Base-by-base conservation (phyloP, 2,797 vertebrate species). In the Cebuella pygmaea region DNA sequence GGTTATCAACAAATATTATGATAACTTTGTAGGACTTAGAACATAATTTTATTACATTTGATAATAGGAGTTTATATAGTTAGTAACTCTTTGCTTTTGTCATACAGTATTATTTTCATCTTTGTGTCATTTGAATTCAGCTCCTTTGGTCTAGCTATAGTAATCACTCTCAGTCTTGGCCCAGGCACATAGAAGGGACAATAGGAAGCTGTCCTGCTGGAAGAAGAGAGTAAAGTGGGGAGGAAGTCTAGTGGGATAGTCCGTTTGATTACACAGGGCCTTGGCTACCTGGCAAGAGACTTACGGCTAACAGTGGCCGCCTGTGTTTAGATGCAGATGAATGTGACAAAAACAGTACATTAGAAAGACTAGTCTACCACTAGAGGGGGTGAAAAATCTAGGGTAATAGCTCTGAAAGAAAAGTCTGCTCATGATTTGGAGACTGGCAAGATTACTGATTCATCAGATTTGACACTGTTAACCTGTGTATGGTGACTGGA, bases 11-110 rank as follows among this genome's bases (percentile, higher is more conserved):
- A 85, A 13, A 64, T 57, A 90, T 88, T 76, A 93, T 81, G 22
- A 55, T 26, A 19, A 82, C 30, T 72, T 57, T 72, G 57, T 61
- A 90, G 79, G 33, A 79, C 19, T 88, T 74, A 91, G 19, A 78
- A 17, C 44, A 88, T 59, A 79, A 61, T 92, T 88, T 92, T 88
- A 81, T 52, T 96, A 93, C 64, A 95, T 36, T 93, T 91, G 67
- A 30, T 55, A 87, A 86, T 10, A 89, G 36, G 39, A 1, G 7
- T 74, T 95, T 90, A 93, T 7, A 95, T 7, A 95, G 50, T 88
- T 87, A 93, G 33, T 90, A 92, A 93, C 75, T 70, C 36, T 36
- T 76, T 91, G 55, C 41, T 96, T 61, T 74, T 67, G 64, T 67
- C 52, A 81, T 52, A 81, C 24, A 76, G 30, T 83, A 76, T 50